These are phyloP conservation scores for Mizuhopecten yessoensis DNA, from an alignment of 1,140 invertebrate genomes.

Conservation along the genomic window DNA sequence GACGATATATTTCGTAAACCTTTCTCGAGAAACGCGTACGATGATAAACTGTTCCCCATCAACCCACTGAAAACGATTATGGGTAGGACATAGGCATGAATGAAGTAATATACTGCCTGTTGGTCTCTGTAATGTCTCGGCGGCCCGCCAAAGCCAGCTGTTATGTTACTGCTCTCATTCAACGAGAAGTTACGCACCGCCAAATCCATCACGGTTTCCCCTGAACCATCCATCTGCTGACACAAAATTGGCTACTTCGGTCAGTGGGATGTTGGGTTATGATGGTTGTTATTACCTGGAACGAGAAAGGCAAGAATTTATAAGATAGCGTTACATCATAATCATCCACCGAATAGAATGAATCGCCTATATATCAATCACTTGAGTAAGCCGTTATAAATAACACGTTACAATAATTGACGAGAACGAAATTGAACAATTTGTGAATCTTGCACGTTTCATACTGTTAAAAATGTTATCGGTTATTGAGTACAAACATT, in stretches of 20 bases:
- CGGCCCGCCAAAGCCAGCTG: not conserved
- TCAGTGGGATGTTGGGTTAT: not conserved
- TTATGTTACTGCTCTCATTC: not conserved
- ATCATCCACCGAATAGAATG: not conserved
- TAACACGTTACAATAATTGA: not conserved
- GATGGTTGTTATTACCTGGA: not conserved
- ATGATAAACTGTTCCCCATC: conserved; percentile 62
- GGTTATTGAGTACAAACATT: too few species aligned
- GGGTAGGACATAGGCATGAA: conserved; percentile 57
- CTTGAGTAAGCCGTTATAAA: not conserved
- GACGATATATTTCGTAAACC: conserved; percentile 62
- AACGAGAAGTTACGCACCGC: not conserved
- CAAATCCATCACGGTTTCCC: not conserved
- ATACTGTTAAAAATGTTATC: too few species aligned
- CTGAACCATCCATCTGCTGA: not conserved
- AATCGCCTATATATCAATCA: not conserved
- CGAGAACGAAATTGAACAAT: not conserved
- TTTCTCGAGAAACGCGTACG: conserved; percentile 59
- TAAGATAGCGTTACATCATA: not conserved
- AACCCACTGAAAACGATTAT: conserved; percentile 60
- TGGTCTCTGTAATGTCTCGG: not conserved
- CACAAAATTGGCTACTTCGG: not conserved
- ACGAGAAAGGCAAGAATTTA: not conserved
- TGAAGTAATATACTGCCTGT: conserved; percentile 6
- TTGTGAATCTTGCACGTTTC: not conserved